Base-by-base conservation (phyloP, 2,888 invertebrate species). In the Watsonalla binaria region DNA sequence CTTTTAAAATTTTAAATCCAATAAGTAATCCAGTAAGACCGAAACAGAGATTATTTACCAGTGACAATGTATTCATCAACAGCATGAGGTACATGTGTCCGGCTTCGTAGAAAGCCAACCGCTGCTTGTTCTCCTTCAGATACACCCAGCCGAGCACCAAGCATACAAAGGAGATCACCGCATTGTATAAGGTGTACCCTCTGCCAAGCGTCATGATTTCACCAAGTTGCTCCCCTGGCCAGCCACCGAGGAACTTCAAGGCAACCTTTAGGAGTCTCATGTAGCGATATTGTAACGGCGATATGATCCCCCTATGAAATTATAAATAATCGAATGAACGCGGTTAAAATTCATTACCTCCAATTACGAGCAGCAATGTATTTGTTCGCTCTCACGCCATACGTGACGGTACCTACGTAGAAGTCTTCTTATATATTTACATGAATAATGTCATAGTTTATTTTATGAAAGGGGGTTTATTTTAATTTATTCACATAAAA, bases 171-270 rank as follows among this genome's bases (percentile, higher is more conserved):
- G 71, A 59, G 0, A 69, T 42, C 5, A 11, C 14, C 5, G 14
- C 49, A 9, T 37, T 15, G 14, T 37, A 49, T 14, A 33, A 49
- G 11, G 37, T 15, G 37, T 49, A 49, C 6, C 49, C 9, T n/a
- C 42, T 49, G 6, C 62, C 63, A 33, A 65, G 66, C 2, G 60
- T 52, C 6, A 52, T 53, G 0, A 61, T 60, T 47, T 70, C 68
- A 4, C 61, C 65, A 5, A 70, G 58, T 1, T 62, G 61, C 13
- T 59, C 56, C 0, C 65, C 65, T 11, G 72, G 71, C 72, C 72
- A 72, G 0, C 62, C 63, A 14, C 66, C 65, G 33, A 72, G 58
- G n/a, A 65, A 54, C 0, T 63, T 60, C 14, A 72, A 52, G n/a
- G 61, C 37, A 0, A 59, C 46, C 8, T 66, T 59, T 2, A 72